Evolutionary conservation across 2,113 vertebrate species (phyloP).

Genomic region (Sinocyclocheilus anophthalmus): DNA sequence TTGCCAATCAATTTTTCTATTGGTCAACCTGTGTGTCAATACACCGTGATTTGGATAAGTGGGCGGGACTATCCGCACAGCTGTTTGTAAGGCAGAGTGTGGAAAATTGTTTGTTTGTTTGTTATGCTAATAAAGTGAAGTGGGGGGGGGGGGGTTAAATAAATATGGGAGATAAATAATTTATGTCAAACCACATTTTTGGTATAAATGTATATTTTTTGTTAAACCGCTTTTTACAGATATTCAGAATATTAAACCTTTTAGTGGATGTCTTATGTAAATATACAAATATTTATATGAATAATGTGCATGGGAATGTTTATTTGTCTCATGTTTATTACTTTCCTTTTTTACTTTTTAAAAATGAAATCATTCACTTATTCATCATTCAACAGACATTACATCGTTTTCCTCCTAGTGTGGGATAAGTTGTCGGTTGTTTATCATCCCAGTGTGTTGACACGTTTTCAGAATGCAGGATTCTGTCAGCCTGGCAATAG

Average conservation of each 20-base stretch:
- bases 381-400: not conserved
- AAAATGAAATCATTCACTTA: not conserved
- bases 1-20: constrained; percentile 67
- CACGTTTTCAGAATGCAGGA: not conserved
- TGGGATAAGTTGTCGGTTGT: not conserved
- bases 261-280: not conserved
- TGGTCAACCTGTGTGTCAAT: constrained; percentile 68
- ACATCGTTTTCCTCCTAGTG: not conserved
- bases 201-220: not conserved
- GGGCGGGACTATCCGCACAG: constrained; percentile 55
- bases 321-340: not conserved
- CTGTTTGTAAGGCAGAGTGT: not conserved
- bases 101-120: not conserved
- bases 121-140: not conserved
- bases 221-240: not conserved
- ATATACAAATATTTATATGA: not conserved
- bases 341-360: not conserved
- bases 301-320: not conserved
- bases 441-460: not conserved
- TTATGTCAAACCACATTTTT: too few species aligned
- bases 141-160: too few species aligned
- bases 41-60: constrained; percentile 54
- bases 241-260: not conserved
- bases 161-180: too few species aligned
- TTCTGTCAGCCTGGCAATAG: not conserved